phyloP scores from a whole-genome alignment of 2,113 vertebrate species.

The Psammodynastes pulverulentus region DNA sequence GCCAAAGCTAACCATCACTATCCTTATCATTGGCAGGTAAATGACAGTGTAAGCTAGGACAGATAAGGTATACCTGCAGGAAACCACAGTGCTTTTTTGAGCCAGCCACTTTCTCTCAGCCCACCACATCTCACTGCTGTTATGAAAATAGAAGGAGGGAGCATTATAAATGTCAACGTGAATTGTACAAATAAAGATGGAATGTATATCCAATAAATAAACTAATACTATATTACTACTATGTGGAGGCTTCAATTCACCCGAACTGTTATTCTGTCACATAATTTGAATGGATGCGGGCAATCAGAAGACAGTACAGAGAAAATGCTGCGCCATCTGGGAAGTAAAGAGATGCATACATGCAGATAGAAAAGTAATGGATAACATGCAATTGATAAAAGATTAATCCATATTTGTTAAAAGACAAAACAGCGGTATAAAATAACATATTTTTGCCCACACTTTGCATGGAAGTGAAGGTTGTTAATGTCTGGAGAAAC shows the following conservation, averaged over 20 bases:
- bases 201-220: not conserved
- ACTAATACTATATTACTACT: not conserved
- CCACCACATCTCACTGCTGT: not conserved
- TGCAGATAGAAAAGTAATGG: not conserved
- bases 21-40: not conserved
- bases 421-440: not conserved
- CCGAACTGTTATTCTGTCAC: not conserved
- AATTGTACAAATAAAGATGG: not conserved
- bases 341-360: not conserved
- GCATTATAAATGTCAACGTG: not conserved
- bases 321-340: not conserved
- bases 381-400: not conserved
- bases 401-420: not conserved
- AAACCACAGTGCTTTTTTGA: not conserved
- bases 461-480: not conserved
- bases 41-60: not conserved
- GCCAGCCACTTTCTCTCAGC: not conserved
- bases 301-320: not conserved
- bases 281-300: not conserved
- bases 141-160: not conserved
- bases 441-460: not conserved
- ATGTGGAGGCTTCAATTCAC: not conserved
- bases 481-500: not conserved
- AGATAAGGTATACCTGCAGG: not conserved
- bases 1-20: not conserved